Conservation (phyloP, 2,797 vertebrate genomes). For the Lemur catta region DNA sequence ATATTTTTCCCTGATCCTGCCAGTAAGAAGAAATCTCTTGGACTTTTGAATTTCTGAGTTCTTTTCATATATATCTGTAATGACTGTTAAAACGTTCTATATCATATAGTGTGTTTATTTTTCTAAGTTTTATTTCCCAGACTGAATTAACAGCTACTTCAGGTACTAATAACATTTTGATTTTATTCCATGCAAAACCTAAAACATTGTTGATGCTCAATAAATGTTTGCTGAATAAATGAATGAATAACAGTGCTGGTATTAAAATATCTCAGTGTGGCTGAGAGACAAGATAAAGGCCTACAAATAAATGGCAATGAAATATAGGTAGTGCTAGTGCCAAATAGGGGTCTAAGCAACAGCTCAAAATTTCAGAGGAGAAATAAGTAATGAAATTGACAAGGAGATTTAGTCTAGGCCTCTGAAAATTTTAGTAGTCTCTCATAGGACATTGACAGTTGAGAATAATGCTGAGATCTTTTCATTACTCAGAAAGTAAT, state of each 20-base stretch:
- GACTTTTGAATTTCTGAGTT: neutral
- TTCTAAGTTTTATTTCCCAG: conserved; percentile 4
- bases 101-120: neutral
- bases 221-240: conserved; percentile 1
- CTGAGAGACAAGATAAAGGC: neutral
- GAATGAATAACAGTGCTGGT: neutral
- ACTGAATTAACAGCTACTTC: neutral
- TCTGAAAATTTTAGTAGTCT: neutral
- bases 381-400: neutral
- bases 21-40: neutral
- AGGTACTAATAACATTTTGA: neutral
- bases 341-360: neutral
- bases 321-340: neutral
- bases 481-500: neutral
- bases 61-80: neutral
- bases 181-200: neutral
- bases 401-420: neutral
- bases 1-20: neutral
- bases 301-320: neutral
- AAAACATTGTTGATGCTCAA: neutral
- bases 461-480: neutral
- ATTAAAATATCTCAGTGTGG: neutral
- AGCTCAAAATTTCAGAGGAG: neutral
- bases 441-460: neutral
- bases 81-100: neutral